These are phyloP conservation scores for Drepanosiphum platanoidis DNA, from an alignment of 2,888 invertebrate species.

Conservation along the genomic window DNA sequence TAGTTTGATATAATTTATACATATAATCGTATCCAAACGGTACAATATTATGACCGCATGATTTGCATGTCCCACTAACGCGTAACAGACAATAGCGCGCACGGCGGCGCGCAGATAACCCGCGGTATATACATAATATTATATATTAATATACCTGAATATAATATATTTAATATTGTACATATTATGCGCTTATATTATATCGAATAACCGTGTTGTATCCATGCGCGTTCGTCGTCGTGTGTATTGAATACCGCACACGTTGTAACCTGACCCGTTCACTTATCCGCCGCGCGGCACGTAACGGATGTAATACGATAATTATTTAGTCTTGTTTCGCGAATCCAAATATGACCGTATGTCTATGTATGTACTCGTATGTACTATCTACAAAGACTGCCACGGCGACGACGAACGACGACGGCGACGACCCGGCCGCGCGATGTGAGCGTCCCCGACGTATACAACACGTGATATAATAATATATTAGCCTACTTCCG, in stretches of 20 bases:
- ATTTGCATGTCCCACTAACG: constrained; percentile 3
- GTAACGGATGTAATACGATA: neutral
- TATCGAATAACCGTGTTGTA: neutral
- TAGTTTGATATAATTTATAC: no score
- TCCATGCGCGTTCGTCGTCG: neutral
- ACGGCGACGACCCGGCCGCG: no score
- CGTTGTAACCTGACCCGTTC: neutral
- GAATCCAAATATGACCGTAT: neutral
- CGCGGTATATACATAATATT: neutral
- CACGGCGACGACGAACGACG: no score
- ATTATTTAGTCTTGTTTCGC: neutral
- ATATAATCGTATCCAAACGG: neutral
- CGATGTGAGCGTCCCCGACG: no score
- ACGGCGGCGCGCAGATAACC: neutral
- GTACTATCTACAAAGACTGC: no score
- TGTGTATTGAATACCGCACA: neutral
- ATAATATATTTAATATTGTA: neutral
- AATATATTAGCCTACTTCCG: neutral
- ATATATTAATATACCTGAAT: neutral
- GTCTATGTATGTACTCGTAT: no score
- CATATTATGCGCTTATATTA: neutral
- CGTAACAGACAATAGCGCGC: neutral
- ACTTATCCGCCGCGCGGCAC: neutral
- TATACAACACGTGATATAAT: no score
- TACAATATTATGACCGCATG: neutral